Evolutionary conservation across 2,888 invertebrate genomes (phyloP).

Genomic region (Ceratothoa steindachneri): DNA sequence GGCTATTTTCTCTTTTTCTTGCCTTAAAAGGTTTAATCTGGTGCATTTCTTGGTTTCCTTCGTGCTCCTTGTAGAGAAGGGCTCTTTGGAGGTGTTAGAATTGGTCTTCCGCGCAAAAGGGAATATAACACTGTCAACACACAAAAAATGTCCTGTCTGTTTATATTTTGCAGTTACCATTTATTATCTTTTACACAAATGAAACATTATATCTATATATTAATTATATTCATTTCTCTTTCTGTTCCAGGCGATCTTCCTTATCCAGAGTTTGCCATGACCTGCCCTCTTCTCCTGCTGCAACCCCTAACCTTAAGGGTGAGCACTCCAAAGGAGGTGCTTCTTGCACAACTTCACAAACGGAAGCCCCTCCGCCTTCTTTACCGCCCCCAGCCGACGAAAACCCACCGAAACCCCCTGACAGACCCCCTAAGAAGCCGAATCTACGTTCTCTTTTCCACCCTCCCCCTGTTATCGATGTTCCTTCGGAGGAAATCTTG

Average conservation of each 20-base stretch:
- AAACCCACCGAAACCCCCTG: conserved; percentile 54
- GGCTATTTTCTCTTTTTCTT: too few relatives aligned
- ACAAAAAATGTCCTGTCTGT: too few relatives aligned
- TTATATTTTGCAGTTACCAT: too few relatives aligned
- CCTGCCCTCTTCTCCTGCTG: not conserved
- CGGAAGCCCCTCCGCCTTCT: conserved; percentile 3
- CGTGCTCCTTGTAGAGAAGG: too few relatives aligned
- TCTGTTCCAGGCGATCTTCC: conserved; percentile 9
- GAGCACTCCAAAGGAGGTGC: conserved; percentile 12
- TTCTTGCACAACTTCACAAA: not conserved
- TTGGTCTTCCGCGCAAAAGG: too few relatives aligned
- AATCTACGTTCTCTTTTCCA: conserved; percentile 56
- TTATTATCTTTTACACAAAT: too few relatives aligned
- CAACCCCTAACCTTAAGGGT: not conserved
- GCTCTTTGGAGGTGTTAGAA: too few relatives aligned
- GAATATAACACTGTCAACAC: too few relatives aligned
- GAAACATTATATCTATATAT: too few relatives aligned
- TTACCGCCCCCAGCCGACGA: conserved; percentile 25
- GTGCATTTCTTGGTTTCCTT: too few relatives aligned
- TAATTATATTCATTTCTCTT: too few relatives aligned
- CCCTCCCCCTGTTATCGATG: conserved; percentile 9
- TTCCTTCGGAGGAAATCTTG: not conserved
- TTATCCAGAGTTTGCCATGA: conserved; percentile 15
- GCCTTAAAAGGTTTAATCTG: too few relatives aligned
- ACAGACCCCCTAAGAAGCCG: conserved; percentile 73